phyloP scores from a whole-genome alignment of 2,113 vertebrate species.

The Mesoclemmys tuberculata region DNA sequence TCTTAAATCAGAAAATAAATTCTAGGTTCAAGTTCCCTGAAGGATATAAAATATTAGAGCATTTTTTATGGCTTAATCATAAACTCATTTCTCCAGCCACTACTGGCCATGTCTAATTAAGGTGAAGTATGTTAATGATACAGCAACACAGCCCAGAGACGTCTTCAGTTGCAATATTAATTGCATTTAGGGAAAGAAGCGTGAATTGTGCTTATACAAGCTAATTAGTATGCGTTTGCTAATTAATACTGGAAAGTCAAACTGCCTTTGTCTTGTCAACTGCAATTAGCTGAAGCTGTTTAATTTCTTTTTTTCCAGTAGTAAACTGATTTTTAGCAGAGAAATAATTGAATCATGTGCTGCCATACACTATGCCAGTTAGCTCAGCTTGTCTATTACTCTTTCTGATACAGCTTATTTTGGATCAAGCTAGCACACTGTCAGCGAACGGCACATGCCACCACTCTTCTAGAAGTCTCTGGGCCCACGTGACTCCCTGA shows the following conservation, averaged over 20 bases:
- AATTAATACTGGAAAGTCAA: constrained; percentile 82
- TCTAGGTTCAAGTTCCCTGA: constrained; percentile 43
- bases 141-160: constrained; percentile 59
- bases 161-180: constrained; percentile 71
- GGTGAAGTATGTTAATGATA: constrained; percentile 73
- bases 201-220: constrained; percentile 75
- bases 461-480: accelerated
- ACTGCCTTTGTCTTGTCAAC: constrained; percentile 79
- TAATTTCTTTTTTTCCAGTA: constrained; percentile 10
- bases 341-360: background rate
- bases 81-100: constrained; percentile 68
- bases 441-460: accelerated
- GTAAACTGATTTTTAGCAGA: constrained; percentile 25
- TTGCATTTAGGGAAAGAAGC: constrained; percentile 76
- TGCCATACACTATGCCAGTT: background rate
- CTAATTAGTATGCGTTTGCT: constrained; percentile 79
- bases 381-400: background rate
- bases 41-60: constrained; percentile 66
- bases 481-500: background rate
- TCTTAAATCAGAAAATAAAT: constrained; percentile 69
- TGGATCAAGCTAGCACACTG: background rate
- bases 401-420: background rate
- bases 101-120: constrained; percentile 72
- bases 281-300: constrained; percentile 74
- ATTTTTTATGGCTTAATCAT: constrained; percentile 68